phyloP scores from a whole-genome alignment of 2,113 vertebrate genomes.

The Halcyon senegalensis region DNA sequence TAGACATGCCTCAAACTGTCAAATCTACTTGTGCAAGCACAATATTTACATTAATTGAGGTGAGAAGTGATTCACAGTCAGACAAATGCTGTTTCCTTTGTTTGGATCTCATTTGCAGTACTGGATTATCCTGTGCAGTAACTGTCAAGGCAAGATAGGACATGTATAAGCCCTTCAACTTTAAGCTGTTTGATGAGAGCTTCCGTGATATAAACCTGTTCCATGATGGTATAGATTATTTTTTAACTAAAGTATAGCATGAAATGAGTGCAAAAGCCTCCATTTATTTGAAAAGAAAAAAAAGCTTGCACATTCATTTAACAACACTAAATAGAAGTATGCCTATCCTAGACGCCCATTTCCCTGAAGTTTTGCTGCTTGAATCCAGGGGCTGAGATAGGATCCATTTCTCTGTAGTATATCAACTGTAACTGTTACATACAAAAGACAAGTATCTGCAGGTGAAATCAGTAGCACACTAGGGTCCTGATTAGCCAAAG shows the following conservation, averaged over 20 bases:
- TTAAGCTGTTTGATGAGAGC: background rate
- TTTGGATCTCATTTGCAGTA: slow-evolving; percentile 53
- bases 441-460: background rate
- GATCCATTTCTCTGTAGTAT: background rate
- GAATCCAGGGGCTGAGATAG: background rate
- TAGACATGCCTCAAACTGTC: slow-evolving; percentile 61
- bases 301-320: background rate
- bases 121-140: slow-evolving; percentile 43
- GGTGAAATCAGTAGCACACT: background rate
- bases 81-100: slow-evolving; percentile 41
- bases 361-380: background rate
- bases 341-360: background rate
- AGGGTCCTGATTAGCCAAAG: background rate
- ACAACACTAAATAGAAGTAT: background rate
- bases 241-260: background rate
- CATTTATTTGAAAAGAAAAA: background rate
- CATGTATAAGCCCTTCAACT: background rate
- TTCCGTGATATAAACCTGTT: background rate
- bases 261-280: background rate
- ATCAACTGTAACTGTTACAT: background rate
- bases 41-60: slow-evolving; percentile 54
- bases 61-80: slow-evolving; percentile 63
- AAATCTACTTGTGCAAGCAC: slow-evolving; percentile 47
- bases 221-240: background rate
- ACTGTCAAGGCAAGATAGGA: slow-evolving; percentile 35